Percentiles rank a stretch among this genome's conserved stretches.
These are phyloP conservation scores for Pongo pygmaeus DNA, from an alignment of 2,113 vertebrate genomes.

Conservation along the genomic window DNA sequence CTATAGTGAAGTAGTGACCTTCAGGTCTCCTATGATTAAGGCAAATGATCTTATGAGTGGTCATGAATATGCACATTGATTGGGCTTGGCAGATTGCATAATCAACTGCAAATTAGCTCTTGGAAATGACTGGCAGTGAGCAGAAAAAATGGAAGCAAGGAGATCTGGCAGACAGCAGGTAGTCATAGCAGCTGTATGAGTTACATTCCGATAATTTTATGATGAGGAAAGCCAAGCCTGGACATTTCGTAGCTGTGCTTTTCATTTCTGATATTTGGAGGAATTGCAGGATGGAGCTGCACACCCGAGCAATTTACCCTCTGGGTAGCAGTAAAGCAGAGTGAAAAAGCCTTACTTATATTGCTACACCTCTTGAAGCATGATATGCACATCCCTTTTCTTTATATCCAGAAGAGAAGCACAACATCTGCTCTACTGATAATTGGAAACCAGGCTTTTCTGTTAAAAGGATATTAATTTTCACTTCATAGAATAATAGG, in stretches of 20 bases:
- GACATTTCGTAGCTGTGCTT: constrained; percentile 52
- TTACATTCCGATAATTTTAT: constrained; percentile 64
- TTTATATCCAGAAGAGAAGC: constrained; percentile 55
- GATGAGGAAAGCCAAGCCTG: constrained; percentile 50
- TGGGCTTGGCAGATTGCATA: constrained; percentile 66
- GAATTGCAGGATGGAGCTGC: neutral
- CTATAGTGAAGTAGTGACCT: constrained; percentile 49
- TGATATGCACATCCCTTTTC: constrained; percentile 35
- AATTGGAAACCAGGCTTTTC: constrained; percentile 45
- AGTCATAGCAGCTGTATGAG: constrained; percentile 63
- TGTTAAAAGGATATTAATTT: constrained; percentile 67
- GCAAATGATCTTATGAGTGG: constrained; percentile 71
- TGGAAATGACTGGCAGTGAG: constrained; percentile 62
- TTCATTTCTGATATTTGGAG: constrained; percentile 33
- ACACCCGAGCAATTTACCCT: neutral
- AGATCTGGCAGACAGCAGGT: constrained; percentile 67
- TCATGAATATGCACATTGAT: constrained; percentile 64
- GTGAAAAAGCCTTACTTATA: neutral
- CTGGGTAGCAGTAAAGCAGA: neutral
- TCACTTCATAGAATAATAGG: constrained; percentile 59
- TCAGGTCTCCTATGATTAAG: constrained; percentile 67
- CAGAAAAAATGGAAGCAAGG: constrained; percentile 55
- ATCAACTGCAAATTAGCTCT: constrained; percentile 73
- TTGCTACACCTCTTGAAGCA: constrained; percentile 18
- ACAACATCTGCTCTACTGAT: constrained; percentile 57